Evolutionary conservation across 2,888 invertebrate genomes (phyloP).

Genomic region (Tromatobia lineatoria): DNA sequence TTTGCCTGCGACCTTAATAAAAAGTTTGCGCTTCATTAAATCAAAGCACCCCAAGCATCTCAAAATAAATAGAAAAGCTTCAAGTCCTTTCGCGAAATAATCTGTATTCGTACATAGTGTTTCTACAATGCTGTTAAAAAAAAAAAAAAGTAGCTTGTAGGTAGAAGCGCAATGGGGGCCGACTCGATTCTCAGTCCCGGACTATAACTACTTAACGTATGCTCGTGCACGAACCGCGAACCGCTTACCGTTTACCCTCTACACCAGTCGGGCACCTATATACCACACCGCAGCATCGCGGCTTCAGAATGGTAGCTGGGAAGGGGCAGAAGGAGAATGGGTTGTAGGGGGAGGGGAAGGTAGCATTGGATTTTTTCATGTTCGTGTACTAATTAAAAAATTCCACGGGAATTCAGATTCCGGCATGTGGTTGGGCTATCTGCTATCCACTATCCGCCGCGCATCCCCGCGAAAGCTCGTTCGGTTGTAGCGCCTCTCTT

Average conservation of each 20-base stretch:
- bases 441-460: slow-evolving; percentile 38
- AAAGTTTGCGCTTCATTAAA: no score
- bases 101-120: not conserved
- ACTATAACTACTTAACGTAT: slow-evolving; percentile 59
- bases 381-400: slow-evolving; percentile 82
- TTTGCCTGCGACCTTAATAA: no score
- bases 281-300: slow-evolving; percentile 8
- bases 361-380: slow-evolving; percentile 76
- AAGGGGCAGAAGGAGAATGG: not conserved
- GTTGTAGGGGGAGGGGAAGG: slow-evolving; percentile 17
- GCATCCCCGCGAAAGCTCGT: slow-evolving; percentile 48
- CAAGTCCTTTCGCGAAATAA: not conserved
- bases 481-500: slow-evolving; percentile 34
- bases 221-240: slow-evolving; percentile 62
- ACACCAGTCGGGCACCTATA: not conserved
- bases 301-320: slow-evolving; percentile 8
- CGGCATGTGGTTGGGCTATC: slow-evolving; percentile 55
- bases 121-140: not conserved
- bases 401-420: slow-evolving; percentile 81
- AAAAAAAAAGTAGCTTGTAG: not conserved
- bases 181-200: slow-evolving; percentile 39
- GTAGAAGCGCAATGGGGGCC: not conserved
- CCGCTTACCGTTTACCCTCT: slow-evolving; percentile 50
- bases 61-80: not conserved
- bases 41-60: not conserved